phyloP scores from a whole-genome alignment of 1,140 invertebrate species.

The Sminthurinus signatus region DNA sequence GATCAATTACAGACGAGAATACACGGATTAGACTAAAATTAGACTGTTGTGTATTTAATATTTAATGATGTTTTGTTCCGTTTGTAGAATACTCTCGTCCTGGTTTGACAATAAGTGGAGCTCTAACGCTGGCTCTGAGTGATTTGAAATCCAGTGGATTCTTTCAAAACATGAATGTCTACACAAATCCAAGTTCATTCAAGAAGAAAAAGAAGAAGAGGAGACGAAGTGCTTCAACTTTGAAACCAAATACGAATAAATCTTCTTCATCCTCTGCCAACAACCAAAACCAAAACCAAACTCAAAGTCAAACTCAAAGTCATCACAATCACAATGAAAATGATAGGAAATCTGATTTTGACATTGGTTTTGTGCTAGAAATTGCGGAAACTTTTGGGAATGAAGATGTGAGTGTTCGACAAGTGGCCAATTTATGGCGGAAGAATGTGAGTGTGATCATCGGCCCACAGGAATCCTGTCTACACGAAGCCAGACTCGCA shows the following conservation, averaged over 20 bases:
- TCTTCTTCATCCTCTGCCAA: too few relatives aligned
- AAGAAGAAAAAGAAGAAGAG: neutral
- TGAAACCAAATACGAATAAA: neutral
- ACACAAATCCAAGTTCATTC: neutral
- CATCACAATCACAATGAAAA: slow-evolving; percentile 46
- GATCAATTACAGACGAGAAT: too few relatives aligned
- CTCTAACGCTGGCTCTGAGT: slow-evolving; percentile 67
- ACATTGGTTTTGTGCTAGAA: slow-evolving; percentile 62
- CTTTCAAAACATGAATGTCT: slow-evolving; percentile 16
- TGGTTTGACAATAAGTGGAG: slow-evolving; percentile 67
- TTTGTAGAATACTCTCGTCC: slow-evolving; percentile 57
- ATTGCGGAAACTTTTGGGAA: slow-evolving; percentile 88
- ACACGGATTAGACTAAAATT: too few relatives aligned
- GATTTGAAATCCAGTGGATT: slow-evolving; percentile 44
- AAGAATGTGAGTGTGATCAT: slow-evolving; percentile 79
- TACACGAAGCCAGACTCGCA: slow-evolving; percentile 89
- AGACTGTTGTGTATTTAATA: too few relatives aligned
- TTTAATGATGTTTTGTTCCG: too few relatives aligned
- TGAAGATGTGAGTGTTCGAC: slow-evolving; percentile 73
- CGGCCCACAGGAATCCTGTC: slow-evolving; percentile 91
- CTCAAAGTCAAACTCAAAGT: too few relatives aligned
- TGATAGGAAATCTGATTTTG: slow-evolving; percentile 51
- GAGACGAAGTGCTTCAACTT: slow-evolving; percentile 10
- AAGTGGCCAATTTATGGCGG: slow-evolving; percentile 79
- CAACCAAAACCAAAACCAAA: too few relatives aligned